Conservation (phyloP, 2,888 invertebrate species). For the Anorthoa munda region DNA sequence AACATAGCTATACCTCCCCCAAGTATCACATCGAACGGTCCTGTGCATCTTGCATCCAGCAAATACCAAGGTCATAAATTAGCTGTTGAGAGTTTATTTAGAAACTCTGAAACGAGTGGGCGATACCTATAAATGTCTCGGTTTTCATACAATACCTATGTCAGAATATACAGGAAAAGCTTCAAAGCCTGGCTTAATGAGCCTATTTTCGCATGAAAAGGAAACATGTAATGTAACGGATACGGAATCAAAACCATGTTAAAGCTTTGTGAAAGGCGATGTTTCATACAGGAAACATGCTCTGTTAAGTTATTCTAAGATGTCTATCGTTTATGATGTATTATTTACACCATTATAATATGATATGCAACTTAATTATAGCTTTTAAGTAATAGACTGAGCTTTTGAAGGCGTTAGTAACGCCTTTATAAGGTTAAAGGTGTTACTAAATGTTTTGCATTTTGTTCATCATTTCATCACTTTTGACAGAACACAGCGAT, state of each 20-base stretch:
- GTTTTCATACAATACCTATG: neutral
- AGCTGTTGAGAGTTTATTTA: neutral
- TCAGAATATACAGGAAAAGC: neutral
- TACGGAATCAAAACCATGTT: conserved; percentile 6
- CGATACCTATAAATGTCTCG: neutral
- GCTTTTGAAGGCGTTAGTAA: conserved; percentile 21
- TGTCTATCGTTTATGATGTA: conserved; percentile 50
- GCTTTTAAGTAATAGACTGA: conserved; percentile 27
- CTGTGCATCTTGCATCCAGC: too few species aligned
- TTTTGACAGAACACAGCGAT: neutral
- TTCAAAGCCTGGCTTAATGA: neutral
- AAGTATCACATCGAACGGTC: too few species aligned
- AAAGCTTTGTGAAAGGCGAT: conserved; percentile 13
- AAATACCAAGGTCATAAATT: neutral
- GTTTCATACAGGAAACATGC: conserved; percentile 44
- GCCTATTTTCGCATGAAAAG: conserved; percentile 8
- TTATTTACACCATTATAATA: conserved; percentile 61
- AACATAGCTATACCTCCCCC: too few species aligned
- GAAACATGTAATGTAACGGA: neutral
- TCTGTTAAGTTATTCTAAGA: conserved; percentile 49
- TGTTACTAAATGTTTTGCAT: too few species aligned
- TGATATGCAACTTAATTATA: conserved; percentile 59
- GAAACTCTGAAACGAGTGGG: neutral
- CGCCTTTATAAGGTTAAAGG: neutral
- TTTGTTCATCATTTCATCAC: neutral